Conservation (phyloP, 2,113 vertebrate genomes). For the Eudyptes chrysolophus region DNA sequence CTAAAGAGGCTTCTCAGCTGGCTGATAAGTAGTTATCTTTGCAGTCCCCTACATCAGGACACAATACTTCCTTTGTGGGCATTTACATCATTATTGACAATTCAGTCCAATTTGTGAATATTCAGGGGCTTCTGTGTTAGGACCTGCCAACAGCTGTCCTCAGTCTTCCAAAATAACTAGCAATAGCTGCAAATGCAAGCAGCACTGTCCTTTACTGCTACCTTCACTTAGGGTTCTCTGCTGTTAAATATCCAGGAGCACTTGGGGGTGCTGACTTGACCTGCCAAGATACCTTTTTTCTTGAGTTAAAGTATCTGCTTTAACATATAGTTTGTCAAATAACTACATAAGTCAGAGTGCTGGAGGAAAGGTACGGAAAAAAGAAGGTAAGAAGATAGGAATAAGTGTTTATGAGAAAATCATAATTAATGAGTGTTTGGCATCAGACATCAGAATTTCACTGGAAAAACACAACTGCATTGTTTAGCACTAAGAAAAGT, state of each 20-base stretch:
- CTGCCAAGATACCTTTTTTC: background rate
- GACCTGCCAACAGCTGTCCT: background rate
- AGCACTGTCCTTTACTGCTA: background rate
- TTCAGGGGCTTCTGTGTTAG: background rate
- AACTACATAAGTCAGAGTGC: background rate
- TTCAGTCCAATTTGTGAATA: background rate
- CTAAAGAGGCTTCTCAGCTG: background rate
- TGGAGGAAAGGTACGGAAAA: background rate
- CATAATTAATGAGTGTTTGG: background rate
- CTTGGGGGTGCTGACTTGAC: background rate
- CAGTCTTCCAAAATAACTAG: background rate
- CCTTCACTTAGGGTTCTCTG: background rate
- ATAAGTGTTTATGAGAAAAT: background rate
- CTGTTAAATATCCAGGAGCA: background rate
- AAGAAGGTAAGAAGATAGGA: background rate
- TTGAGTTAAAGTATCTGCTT: background rate
- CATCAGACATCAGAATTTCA: background rate
- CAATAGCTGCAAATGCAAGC: rapidly evolving
- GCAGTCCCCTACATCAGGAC: background rate
- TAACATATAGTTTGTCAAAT: background rate
- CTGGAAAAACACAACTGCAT: background rate
- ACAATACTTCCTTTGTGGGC: background rate
- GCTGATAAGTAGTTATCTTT: background rate
- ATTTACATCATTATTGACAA: background rate
- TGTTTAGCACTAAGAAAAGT: background rate